Percentiles rank a stretch among this genome's conserved stretches.
phyloP scores from a whole-genome alignment of 2,888 invertebrate species.

The Chymomyza amoena region DNA sequence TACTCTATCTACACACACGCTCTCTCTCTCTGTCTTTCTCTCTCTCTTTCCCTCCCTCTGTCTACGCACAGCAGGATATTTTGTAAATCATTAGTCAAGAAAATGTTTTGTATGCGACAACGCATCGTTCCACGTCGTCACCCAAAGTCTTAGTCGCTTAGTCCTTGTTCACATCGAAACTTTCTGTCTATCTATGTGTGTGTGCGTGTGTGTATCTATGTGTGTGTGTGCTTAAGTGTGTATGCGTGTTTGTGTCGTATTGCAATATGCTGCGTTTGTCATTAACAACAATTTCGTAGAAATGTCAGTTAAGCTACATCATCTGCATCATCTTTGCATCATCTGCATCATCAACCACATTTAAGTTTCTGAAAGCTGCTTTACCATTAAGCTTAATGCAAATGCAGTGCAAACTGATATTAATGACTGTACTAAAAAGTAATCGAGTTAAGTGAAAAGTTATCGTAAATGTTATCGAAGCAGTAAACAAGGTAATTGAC shows the following conservation, averaged over 20 bases:
- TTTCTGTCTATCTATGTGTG: not conserved
- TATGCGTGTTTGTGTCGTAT: slow-evolving; percentile 27
- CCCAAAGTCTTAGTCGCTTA: not conserved
- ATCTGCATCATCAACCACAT: not conserved
- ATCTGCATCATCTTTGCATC: not conserved
- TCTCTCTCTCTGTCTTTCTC: slow-evolving; percentile 12
- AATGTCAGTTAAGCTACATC: not conserved
- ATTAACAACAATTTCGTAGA: slow-evolving; percentile 42
- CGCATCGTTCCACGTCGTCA: slow-evolving; percentile 4
- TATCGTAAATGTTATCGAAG: too few species aligned
- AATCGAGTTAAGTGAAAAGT: too few species aligned
- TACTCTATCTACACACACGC: not conserved
- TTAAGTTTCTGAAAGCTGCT: too few species aligned
- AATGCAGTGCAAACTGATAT: too few species aligned
- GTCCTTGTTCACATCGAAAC: not conserved
- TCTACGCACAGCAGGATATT: slow-evolving; percentile 65
- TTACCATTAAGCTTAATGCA: too few species aligned
- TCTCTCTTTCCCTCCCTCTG: slow-evolving; percentile 34
- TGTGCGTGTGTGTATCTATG: slow-evolving; percentile 1
- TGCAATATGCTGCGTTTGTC: slow-evolving; percentile 57
- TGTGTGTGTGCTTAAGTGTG: not conserved
- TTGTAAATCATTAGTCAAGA: slow-evolving; percentile 71
- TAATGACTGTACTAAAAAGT: too few species aligned
- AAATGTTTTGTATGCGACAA: slow-evolving; percentile 22
- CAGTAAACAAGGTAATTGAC: too few species aligned